Evolutionary conservation across 2,888 invertebrate species (phyloP), one percentile per base, ranked within the genome.

Genomic region (Heliconius sara): DNA sequence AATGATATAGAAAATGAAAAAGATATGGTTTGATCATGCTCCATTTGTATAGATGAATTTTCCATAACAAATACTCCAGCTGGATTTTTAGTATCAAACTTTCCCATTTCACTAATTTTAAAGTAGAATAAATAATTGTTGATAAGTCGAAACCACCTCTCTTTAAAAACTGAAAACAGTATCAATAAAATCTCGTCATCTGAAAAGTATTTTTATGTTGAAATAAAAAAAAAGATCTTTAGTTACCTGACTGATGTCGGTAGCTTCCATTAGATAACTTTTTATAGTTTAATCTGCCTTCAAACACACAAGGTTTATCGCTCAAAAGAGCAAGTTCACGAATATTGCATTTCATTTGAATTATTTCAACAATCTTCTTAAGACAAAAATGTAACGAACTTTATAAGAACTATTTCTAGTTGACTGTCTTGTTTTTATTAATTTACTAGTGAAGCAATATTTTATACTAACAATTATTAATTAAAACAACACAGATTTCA

Each of bases 101-200:
- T 96, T 52, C 97, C 97, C 89, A 96, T 90, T 85, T 95, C 96
- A 90, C 96, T 97, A 83, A 97, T 95, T 89, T 97, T 96, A 90
- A 97, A 97, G 90, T 97, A 97, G 92, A 97, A 98, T 76, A 98
- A 91, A 86, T 97, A 95, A 90, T 98, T 98, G 85, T 96, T 96
- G 83, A 96, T 96, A 79, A 98, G 91, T 86, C 97, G 97, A 91
- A 97, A 98, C 96, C 97, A 97, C 88, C 97, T 95, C 89, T 97
- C 97, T 91, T 97, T 97, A 88, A 96, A 97, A 72, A 96, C 97
- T 97, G 93, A 81, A 95, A 95, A 78, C 22, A 72, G 75, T 12
- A n/a, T 57, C 1, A 34, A 34, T 13, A 60, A 34, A 16, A 16
- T 73, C 13, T 34, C 7, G 30, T 39, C 16, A 73, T 16, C 6